Percentiles rank a stretch among this genome's conserved stretches.
Evolutionary conservation across 2,888 invertebrate genomes (phyloP).

Genomic region (Cenopis cana): DNA sequence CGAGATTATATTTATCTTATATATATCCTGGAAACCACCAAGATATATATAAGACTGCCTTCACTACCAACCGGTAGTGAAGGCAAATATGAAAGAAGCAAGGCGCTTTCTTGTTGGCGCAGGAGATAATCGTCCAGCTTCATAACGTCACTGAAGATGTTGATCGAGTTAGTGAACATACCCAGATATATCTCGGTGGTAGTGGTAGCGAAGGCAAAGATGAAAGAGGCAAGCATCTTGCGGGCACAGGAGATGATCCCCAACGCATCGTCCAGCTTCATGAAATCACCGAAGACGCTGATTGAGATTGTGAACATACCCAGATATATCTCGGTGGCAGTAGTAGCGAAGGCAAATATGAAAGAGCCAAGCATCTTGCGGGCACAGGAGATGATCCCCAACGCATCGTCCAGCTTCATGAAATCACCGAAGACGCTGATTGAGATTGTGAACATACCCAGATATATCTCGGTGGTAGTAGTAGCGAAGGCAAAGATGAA

Average conservation of each 20-base stretch:
- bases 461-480: conserved; percentile 91
- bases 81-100: no score
- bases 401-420: no score
- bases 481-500: conserved; percentile 94
- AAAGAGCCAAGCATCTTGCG: conserved; percentile 94
- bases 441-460: conserved; percentile 87
- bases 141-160: conserved; percentile 91
- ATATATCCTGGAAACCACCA: no score
- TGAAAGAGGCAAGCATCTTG: no score
- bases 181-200: conserved; percentile 92
- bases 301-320: conserved; percentile 88
- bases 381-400: no score
- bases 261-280: conserved; percentile 94
- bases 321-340: conserved; percentile 91
- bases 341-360: conserved; percentile 92
- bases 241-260: no score
- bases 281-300: conserved; percentile 90
- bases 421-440: conserved; percentile 92
- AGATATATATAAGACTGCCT: no score
- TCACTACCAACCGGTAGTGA: no score
- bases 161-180: conserved; percentile 87
- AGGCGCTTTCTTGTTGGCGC: no score
- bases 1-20: no score
- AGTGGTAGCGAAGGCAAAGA: no score
- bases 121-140: conserved; percentile 94